Percentiles rank a stretch among this genome's conserved stretches.
Evolutionary conservation across 2,797 vertebrate genomes (phyloP).

Genomic region (Trematomus bernacchii): DNA sequence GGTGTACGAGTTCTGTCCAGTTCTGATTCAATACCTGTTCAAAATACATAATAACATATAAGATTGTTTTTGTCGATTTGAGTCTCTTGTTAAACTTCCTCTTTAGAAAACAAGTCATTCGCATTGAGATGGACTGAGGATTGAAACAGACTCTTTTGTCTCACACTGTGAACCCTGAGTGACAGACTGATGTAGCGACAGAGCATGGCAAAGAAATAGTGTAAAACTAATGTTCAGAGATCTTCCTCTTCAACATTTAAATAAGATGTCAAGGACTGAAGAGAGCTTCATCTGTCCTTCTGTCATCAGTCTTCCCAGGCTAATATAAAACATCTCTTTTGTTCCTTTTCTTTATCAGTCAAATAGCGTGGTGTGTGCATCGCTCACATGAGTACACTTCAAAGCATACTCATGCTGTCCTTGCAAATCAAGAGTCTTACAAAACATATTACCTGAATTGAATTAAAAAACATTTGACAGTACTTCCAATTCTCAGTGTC

Average conservation of each 20-base stretch:
- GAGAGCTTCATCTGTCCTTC: slow-evolving; percentile 65
- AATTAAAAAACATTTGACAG: background rate
- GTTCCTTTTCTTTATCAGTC: slow-evolving; percentile 22
- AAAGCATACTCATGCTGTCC: slow-evolving; percentile 12
- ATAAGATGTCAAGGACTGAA: slow-evolving; percentile 71
- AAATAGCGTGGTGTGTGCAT: slow-evolving; percentile 16
- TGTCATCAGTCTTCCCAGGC: slow-evolving; percentile 45
- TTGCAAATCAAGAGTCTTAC: slow-evolving; percentile 6
- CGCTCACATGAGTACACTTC: slow-evolving; percentile 22
- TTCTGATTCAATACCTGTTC: slow-evolving; percentile 13
- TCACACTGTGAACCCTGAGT: slow-evolving; percentile 46
- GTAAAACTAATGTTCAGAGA: slow-evolving; percentile 66
- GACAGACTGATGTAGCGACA: slow-evolving; percentile 47
- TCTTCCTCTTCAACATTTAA: slow-evolving; percentile 71
- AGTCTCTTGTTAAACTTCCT: slow-evolving; percentile 27
- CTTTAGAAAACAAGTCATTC: background rate
- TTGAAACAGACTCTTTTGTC: slow-evolving; percentile 53
- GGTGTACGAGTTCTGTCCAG: slow-evolving; percentile 1
- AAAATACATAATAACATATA: slow-evolving; percentile 1
- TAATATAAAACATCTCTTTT: slow-evolving; percentile 52
- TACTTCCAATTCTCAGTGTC: background rate
- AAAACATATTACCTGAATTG: background rate
- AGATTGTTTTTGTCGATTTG: slow-evolving; percentile 6
- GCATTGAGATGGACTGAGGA: slow-evolving; percentile 10
- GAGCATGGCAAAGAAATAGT: slow-evolving; percentile 54